Base-by-base conservation (phyloP, 2,888 invertebrate species). In the Octonoba sinensis region DNA sequence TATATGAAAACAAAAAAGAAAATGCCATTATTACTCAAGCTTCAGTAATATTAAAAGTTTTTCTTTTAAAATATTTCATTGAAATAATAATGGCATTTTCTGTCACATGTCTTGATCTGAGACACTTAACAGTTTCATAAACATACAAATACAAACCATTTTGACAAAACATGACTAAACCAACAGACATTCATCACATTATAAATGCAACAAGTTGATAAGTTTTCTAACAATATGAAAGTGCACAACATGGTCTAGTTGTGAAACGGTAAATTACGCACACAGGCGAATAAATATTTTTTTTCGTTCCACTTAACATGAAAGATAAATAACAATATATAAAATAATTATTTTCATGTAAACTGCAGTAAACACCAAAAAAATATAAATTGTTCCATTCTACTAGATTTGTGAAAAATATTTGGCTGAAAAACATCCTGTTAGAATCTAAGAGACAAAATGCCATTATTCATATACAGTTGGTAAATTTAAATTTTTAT, bases 111-210 rank as follows among this genome's bases (percentile, higher is more conserved):
- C 44, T 75, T 66, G 66, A 27, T 57, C 57, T 74, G n/a, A 24
- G 22, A 69, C 75, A 69, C 13, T 60, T 27, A 36, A 69, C 49
- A 60, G 15, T 54, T 64, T 64, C 66, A 49, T 66, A 67, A 69
- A 76, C 69, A 64, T 49, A 46, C 62, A 62, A 36, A 67, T 49
- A 74, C 22, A 59, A 18, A 46, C 27, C 64, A 77, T 44, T 64
- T 51, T 64, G 77, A 77, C 64, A 71, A 65, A 77, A 76, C 70
- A 70, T 54, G 70, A 77, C 77, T 62, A 77, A 70, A 70, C 46
- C 70, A 76, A 77, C 70, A 65, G 57, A 72, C 72, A 67, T 72
- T 79, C 67, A 79, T 67, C 73, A 79, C 70, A 77, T 64, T 67
- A 22, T 79, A 79, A 79, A 79, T 79, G 79, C 79, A 79, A 73